phyloP scores from a whole-genome alignment of 2,113 vertebrate species.

The Sapayoa aenigma region DNA sequence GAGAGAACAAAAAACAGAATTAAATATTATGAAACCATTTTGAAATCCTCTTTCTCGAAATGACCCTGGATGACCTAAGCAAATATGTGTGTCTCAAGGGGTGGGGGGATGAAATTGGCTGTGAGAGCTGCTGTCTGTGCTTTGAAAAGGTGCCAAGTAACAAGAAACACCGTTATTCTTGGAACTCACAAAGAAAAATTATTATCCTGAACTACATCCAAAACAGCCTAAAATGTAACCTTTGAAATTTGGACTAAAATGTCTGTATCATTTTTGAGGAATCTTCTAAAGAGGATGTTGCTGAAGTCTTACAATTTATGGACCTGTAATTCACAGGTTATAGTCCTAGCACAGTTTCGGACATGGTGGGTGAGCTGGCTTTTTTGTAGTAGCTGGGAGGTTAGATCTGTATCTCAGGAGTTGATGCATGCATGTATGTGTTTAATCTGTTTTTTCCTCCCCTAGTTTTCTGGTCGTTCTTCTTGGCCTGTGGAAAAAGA shows the following conservation, averaged over 20 bases:
- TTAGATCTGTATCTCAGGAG: conserved; percentile 6
- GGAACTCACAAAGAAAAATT: background rate
- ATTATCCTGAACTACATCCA: background rate
- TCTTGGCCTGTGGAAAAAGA: conserved; percentile 10
- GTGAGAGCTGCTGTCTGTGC: background rate
- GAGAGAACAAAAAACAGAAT: background rate
- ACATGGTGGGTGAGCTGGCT: background rate
- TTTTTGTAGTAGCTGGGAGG: conserved; percentile 14
- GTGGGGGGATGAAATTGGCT: background rate
- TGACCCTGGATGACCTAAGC: background rate
- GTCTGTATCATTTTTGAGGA: background rate
- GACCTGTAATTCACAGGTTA: background rate
- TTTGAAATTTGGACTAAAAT: conserved; percentile 13
- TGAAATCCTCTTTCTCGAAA: conserved; percentile 2
- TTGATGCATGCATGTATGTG: background rate
- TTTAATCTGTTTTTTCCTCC: background rate
- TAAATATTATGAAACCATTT: background rate
- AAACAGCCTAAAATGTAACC: background rate
- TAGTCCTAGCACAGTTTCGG: background rate
- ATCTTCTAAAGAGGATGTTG: background rate
- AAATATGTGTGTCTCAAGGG: background rate
- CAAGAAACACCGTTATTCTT: conserved; percentile 14
- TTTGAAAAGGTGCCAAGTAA: conserved; percentile 28
- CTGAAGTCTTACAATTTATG: background rate
- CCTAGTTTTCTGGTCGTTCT: background rate